Base-by-base conservation (phyloP, 35 echinoderm and acorn worm genomes). In the Holothuria glaberrima region DNA sequence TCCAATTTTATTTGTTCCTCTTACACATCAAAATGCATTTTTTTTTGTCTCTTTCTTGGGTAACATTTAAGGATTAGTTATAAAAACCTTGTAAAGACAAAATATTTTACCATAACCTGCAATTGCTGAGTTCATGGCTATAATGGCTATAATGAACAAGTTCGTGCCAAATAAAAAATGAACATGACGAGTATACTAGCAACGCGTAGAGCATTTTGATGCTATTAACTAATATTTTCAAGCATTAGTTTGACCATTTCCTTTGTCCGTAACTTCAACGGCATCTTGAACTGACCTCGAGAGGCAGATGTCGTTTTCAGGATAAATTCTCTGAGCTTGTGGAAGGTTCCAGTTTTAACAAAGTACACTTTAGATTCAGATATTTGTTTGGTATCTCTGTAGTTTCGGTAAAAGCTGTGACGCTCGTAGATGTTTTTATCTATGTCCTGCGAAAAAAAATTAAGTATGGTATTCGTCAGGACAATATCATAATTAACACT, bases 201-300 rank as follows among this genome's bases (percentile, higher is more conserved):
- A n/a, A n/a, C n/a, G n/a, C n/a, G n/a, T n/a, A n/a, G n/a, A n/a
- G n/a, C n/a, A n/a, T n/a, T n/a, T n/a, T n/a, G n/a, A n/a, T n/a
- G n/a, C n/a, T n/a, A n/a, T n/a, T n/a, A n/a, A n/a, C n/a, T n/a
- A n/a, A 41, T 41, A 20, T 65, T 65, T 6, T 65, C 62, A 28
- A 65, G 13, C 4, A 75, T 33, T 34, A 75, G 4, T 44, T 75
- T 30, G 2, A 44, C 71, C 71, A 75, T 75, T 22, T 75, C 33
- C n/a, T 21, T 41, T 75, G 30, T 75, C 9, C 33, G 31, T 41
- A 75, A 41, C 46, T 75, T 75, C 21, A 75, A 19, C n/a, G 71
- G 71, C 71, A 75, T 75, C 30, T 75, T 75, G 46, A 75, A 75
- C 34, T 75, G 71, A 18, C 33, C 33, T 5, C 31, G n/a, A 18